These are phyloP conservation scores for Nerophis ophidion DNA, from an alignment of 2,113 vertebrate species.

Conservation along the genomic window DNA sequence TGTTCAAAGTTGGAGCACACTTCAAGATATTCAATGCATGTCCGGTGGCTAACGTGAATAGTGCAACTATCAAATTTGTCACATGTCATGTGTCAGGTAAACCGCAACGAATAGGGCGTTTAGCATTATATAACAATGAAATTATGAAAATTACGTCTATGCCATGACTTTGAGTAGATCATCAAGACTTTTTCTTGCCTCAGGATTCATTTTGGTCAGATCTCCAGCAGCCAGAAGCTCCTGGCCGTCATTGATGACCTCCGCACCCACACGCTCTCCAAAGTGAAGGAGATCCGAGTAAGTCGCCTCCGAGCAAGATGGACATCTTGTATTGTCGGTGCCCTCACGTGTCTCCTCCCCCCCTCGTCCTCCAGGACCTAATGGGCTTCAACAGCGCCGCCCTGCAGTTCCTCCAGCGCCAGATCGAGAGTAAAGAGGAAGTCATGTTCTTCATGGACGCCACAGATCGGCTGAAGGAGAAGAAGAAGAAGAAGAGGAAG, in stretches of 20 bases:
- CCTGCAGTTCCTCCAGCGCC: constrained; percentile 86
- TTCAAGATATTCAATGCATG: too few species aligned
- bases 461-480: constrained; percentile 80
- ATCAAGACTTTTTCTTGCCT: neutral
- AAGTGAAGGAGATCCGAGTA: constrained; percentile 84
- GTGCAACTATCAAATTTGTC: too few species aligned
- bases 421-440: constrained; percentile 90
- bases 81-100: too few species aligned
- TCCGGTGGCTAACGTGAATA: too few species aligned
- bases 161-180: neutral
- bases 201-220: constrained; percentile 94
- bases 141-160: too few species aligned
- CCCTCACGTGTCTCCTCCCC: neutral
- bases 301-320: constrained; percentile 40
- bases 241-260: constrained; percentile 86
- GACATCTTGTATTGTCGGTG: neutral
- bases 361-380: constrained; percentile 78
- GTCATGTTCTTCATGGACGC: constrained; percentile 92
- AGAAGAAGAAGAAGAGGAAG: constrained; percentile 84
- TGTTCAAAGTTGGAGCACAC: too few species aligned
- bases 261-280: constrained; percentile 82
- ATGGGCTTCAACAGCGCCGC: constrained; percentile 92
- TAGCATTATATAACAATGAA: too few species aligned
- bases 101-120: too few species aligned
- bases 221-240: constrained; percentile 91